Base-by-base conservation (phyloP, 2,888 invertebrate genomes). In the Drosophila greeni region DNA sequence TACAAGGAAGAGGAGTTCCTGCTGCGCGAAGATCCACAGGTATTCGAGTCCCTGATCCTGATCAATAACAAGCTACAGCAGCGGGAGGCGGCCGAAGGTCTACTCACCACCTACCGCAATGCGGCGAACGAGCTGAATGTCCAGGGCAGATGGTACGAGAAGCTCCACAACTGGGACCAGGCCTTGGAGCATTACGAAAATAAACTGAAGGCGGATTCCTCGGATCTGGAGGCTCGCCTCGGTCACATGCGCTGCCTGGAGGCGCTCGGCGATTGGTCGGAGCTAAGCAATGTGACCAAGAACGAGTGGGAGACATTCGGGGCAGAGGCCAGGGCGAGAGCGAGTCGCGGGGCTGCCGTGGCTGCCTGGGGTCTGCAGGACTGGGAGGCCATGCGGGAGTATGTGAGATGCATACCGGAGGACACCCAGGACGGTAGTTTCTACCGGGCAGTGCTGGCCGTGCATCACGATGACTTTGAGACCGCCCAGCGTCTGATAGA, bases 61-160 rank as follows among this genome's bases (percentile, higher is more conserved):
- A 99, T 99, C 70, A 99, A 99, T 87, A 99, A 99, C 87, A 99
- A 99, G 88, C 90, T 99, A 29, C 98, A 99, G 86, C 98, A 99
- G 86, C 97, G 98, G 69, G 99, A 99, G 88, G 98, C 99, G 0
- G 99, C 99, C 0, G 96, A 97, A 83, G 99, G 99, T 56, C 89
- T 97, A 2, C 88, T 99, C 5, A 96, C 95, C 92, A 94, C 92
- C 20, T 92, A 95, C 82, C 92, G 94, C 26, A 93, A 92, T 69
- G 92, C 92, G 0, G 92, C 92, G 1, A 92, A 92, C 73, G 91
- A 92, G 16, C 90, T 87, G 5, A 88, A 88, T 37, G 88, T 87
- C 87, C 94, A 96, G 88, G 97, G 98, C 47, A 92, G 97, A 8
- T 99, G 99, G 99, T 98, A 98, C 88, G 99, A 99, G 87, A 99